A percentile compares a stretch with the other conserved stretches of the same genome.
These are phyloP conservation scores for Oryzias melastigma DNA, from an alignment of 2,113 vertebrate species.

Conservation along the genomic window DNA sequence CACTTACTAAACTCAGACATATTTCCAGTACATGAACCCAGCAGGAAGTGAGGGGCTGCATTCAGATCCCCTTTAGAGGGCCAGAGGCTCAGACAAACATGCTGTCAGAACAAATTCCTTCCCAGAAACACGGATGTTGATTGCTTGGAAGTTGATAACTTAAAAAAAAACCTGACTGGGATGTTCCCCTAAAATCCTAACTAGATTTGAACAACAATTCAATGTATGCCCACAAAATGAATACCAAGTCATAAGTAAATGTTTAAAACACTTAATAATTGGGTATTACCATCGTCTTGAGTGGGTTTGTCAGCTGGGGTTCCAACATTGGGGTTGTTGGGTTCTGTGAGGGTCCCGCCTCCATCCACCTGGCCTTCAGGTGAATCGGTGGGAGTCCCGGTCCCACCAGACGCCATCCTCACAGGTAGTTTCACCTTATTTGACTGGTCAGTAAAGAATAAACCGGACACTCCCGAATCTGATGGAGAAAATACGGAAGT, in stretches of 20 bases:
- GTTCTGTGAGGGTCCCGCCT: neutral
- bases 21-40: neutral
- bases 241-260: no score
- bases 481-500: slow-evolving; percentile 33
- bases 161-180: no score
- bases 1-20: slow-evolving; percentile 17
- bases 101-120: no score
- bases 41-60: neutral
- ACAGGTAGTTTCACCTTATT: neutral
- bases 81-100: neutral
- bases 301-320: slow-evolving; percentile 1
- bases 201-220: no score
- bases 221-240: no score
- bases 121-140: no score
- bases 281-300: slow-evolving; percentile 26
- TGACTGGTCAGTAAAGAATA: neutral
- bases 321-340: neutral
- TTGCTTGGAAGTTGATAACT: no score
- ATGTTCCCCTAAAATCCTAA: no score
- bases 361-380: slow-evolving; percentile 1
- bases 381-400: neutral
- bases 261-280: neutral
- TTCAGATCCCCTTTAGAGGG: neutral
- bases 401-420: slow-evolving; percentile 51
- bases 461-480: neutral